phyloP scores from a whole-genome alignment of 1,140 invertebrate genomes.

The Leptinotarsa defecta region DNA sequence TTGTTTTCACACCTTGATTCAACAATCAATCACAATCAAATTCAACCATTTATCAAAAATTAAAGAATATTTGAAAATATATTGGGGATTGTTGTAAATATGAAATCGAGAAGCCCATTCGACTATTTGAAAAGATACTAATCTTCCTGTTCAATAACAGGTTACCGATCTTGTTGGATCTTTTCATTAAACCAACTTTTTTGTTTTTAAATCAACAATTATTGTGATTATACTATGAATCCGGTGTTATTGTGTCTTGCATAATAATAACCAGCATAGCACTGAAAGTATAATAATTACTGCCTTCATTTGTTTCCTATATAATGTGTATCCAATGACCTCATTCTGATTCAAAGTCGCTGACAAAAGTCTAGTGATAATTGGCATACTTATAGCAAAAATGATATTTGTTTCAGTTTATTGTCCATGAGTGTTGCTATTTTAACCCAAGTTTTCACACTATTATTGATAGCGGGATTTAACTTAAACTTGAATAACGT shows the following conservation, averaged over 20 bases:
- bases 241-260: neutral
- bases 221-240: neutral
- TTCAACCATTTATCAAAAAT: too few species aligned
- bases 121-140: too few species aligned
- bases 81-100: too few species aligned
- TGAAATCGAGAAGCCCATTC: too few species aligned
- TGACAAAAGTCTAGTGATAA: conserved; percentile 4
- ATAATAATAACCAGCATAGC: neutral
- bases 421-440: neutral
- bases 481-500: too few species aligned
- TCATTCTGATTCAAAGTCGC: neutral
- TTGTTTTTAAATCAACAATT: conserved; percentile 2
- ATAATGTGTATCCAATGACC: neutral
- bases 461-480: too few species aligned
- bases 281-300: neutral
- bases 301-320: conserved; percentile 15
- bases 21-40: too few species aligned
- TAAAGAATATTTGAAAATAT: too few species aligned
- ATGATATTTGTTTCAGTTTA: neutral
- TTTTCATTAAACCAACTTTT: neutral
- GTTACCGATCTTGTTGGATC: too few species aligned
- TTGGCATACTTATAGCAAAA: neutral
- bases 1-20: too few species aligned
- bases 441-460: too few species aligned
- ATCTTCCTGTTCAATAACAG: too few species aligned